These are phyloP conservation scores for Euplagia quadripunctaria DNA, from an alignment of 2,888 invertebrate genomes.

Conservation along the genomic window DNA sequence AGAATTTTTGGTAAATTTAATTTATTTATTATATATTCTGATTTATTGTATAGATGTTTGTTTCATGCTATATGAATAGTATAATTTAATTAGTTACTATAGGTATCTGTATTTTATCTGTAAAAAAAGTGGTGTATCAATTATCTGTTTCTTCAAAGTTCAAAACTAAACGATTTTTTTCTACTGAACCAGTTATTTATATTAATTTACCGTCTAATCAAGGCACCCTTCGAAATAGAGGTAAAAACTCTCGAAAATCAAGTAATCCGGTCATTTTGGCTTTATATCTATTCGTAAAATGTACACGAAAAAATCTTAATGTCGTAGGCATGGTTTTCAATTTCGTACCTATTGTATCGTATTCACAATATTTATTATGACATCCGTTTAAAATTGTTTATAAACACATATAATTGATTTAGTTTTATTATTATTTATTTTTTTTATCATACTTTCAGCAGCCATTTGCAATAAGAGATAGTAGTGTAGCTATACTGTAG, in stretches of 20 bases:
- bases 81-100: not conserved
- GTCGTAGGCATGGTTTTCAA: not conserved
- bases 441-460: not conserved
- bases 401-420: too few relatives aligned
- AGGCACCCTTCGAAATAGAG: not conserved
- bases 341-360: too few relatives aligned
- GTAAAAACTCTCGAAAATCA: not conserved
- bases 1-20: not conserved
- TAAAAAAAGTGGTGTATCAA: not conserved
- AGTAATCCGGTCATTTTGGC: not conserved
- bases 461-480: not conserved
- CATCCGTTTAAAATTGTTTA: too few relatives aligned
- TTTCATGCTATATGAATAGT: not conserved
- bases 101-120: not conserved
- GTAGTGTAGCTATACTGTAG: too few relatives aligned
- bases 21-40: not conserved
- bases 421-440: not conserved
- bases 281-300: too few relatives aligned
- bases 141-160: not conserved
- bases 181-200: not conserved
- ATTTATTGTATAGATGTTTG: not conserved
- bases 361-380: too few relatives aligned
- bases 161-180: not conserved
- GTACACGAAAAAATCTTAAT: not conserved
- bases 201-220: not conserved